Evolutionary conservation across 2,113 vertebrate genomes (phyloP).

Genomic region (Anhinga rufa): DNA sequence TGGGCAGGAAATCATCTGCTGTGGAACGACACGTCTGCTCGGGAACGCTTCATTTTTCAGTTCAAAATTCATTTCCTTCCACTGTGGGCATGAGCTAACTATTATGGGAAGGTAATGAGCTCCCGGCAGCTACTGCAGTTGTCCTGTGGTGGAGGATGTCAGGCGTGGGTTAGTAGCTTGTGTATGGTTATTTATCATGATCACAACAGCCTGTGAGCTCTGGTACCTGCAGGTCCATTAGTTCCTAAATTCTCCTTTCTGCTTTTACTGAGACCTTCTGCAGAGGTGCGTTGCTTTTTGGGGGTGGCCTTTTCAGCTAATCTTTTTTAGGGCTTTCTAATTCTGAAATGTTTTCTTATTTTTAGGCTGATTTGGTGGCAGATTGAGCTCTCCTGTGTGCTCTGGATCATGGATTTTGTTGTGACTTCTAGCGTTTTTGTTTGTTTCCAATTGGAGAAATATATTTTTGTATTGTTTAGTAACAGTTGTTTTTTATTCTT

Average conservation of each 20-base stretch:
- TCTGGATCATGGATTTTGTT: not conserved
- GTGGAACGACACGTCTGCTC: not conserved
- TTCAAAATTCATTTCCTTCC: constrained; percentile 22
- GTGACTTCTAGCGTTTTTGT: not conserved
- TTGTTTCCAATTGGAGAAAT: not conserved
- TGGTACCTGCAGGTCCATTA: not conserved
- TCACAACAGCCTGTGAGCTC: not conserved
- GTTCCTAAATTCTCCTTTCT: not conserved
- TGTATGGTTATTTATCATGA: not conserved
- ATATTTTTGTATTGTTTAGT: not conserved
- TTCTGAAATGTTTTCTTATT: not conserved
- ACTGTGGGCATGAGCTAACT: not conserved
- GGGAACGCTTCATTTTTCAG: not conserved
- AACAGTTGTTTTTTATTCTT: not conserved
- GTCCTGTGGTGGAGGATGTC: not conserved
- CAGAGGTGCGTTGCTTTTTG: not conserved
- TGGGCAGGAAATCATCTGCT: not conserved
- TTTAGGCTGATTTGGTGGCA: not conserved
- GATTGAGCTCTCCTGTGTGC: not conserved
- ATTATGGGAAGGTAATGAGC: not conserved
- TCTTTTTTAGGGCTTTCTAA: not conserved
- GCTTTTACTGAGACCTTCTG: not conserved
- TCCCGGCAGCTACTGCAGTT: not conserved
- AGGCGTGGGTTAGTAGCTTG: accelerated
- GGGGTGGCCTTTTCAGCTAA: not conserved